Evolutionary conservation across 2,797 vertebrate genomes (phyloP), one percentile per base, ranked within the genome.

Genomic region (Caiman crocodilus): DNA sequence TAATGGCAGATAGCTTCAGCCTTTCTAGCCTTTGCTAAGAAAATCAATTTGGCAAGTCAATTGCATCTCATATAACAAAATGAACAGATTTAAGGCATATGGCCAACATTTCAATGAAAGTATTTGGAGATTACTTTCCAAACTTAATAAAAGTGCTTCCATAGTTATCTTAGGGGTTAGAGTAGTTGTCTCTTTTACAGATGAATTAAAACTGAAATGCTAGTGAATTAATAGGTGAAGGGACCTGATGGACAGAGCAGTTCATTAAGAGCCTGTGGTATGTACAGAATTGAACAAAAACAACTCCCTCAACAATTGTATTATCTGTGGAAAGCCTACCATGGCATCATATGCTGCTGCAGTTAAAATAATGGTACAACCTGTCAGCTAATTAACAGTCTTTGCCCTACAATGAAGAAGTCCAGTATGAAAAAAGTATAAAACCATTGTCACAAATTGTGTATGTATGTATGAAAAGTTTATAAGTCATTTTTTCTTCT

Each of bases 21-120:
- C 60, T 87, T 90, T 95, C 90, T 91, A 87, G 58, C 73, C 84
- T 94, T 93, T 76, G 84, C 59, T 92, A 67, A 86, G 89, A 93
- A 95, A 94, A 92, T 80, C 82, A 42, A 71, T 91, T 94, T 92
- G 91, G 76, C 89, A 94, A 81, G 26, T 86, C 26, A 64, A 28
- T 42, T 61, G 26, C 57, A 93, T 83, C 77, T 94, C 6, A 1
- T 61, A 67, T 92, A 90, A 80, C 82, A 92, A 64, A 91, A 92
- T 75, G 81, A 71, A 82, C 83, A 63, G 75, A 61, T 76, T 26
- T 74, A 42, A 95, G 89, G 79, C 89, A 42, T 5, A 7, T 76
- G 32, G 74, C 67, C 85, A 84, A 77, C 87, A 87, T 94, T 94
- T 84, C 64, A 79, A 26, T 79, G 9, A 42, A 80, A 5, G 4